Base-by-base conservation (phyloP, 2,797 vertebrate genomes). In the Cirrhinus mrigala region DNA sequence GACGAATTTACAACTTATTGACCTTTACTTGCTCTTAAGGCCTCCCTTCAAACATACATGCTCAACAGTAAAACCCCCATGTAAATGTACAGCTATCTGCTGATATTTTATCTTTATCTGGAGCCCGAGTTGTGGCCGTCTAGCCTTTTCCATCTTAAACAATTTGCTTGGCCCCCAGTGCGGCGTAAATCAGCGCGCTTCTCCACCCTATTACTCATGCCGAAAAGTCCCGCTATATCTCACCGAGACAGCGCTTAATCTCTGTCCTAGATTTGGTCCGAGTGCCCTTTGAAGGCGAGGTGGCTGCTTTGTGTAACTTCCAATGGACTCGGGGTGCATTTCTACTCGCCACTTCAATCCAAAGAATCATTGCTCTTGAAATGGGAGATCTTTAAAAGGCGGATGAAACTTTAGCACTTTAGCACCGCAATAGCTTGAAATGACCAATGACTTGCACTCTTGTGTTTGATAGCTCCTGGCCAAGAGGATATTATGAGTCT, bases 141-240 rank as follows among this genome's bases (percentile, higher is more conserved):
- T 60, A 83, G 70, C 58, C 82, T 88, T 85, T 86, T 89, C 85
- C 85, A 88, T 82, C 84, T 87, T 79, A 70, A 86, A 86, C 84
- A 87, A 88, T 89, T 89, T 86, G 82, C 88, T 87, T 84, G 88
- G 89, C 87, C 87, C 82, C 85, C 75, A 86, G 88, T 81, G 77
- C 76, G 80, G 90, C 89, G 85, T 92, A 91, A 91, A 91, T 90
- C 88, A 86, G 86, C 10, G 40, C 85, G 75, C 83, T 89, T 88
- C 90, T 88, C 89, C 82, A 89, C 87, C 81, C 90, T 86, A 91
- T 92, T 91, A 90, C 88, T 91, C 91, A 90, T 85, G 83, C n/a
- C 48, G 85, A 89, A 87, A 91, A 88, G 85, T 88, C 90, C 90
- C 87, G 81, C 89, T 87, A 85, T 91, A 91, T 90, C 89, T 91